These are phyloP conservation scores for Hypomecis punctinalis DNA, from an alignment of 2,888 invertebrate species.

Conservation along the genomic window DNA sequence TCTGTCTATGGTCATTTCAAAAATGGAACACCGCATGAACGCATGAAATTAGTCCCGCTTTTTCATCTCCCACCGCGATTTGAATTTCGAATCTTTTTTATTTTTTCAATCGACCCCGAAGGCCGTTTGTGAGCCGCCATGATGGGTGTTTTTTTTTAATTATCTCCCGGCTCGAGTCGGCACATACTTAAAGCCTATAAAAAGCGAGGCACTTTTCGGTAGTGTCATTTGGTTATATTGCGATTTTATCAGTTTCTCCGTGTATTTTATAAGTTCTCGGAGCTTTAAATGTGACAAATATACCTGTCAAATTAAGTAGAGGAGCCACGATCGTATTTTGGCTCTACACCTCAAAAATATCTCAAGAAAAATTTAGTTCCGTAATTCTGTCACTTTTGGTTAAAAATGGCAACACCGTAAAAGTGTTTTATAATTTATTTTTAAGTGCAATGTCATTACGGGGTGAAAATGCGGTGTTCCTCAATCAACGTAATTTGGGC, in stretches of 20 bases:
- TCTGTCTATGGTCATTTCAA: conserved; percentile 67
- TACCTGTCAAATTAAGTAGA: neutral
- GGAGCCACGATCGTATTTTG: neutral
- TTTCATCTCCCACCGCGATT: conserved; percentile 80
- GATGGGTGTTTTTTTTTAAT: conserved; percentile 72
- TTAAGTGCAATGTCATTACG: neutral
- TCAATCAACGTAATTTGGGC: conserved; percentile 3
- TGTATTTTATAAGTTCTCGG: conserved; percentile 32
- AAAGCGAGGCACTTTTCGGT: conserved; percentile 36
- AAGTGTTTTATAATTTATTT: conserved; percentile 15
- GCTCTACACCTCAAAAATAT: neutral
- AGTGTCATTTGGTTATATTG: conserved; percentile 38
- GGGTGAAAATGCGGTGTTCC: conserved; percentile 6
- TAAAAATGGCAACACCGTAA: neutral
- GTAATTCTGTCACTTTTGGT: neutral
- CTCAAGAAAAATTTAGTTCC: neutral
- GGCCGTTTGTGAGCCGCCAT: conserved; percentile 74
- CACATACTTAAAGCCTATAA: conserved; percentile 39
- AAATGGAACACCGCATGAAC: conserved; percentile 77
- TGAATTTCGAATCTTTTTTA: conserved; percentile 68
- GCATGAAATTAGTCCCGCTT: conserved; percentile 81
- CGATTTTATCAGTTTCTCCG: conserved; percentile 39
- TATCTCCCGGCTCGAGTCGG: conserved; percentile 49
- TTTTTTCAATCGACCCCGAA: conserved; percentile 52
- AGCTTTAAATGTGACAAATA: conserved; percentile 9